These are phyloP conservation scores for Geococcyx californianus DNA, from an alignment of 2,113 vertebrate genomes.

Conservation along the genomic window DNA sequence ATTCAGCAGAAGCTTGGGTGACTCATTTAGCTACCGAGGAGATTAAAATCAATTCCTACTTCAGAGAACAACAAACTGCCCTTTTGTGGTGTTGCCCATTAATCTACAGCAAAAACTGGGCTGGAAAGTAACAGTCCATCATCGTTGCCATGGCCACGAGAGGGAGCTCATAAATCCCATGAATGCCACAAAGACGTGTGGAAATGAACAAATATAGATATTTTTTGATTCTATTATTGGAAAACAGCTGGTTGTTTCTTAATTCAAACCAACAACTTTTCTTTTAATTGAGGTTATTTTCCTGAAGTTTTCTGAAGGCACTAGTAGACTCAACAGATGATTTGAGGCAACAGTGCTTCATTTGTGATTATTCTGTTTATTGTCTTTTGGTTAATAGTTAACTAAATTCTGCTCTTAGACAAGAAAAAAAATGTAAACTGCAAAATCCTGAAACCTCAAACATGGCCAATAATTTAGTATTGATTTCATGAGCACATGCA, in stretches of 20 bases:
- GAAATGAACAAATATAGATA: accelerated
- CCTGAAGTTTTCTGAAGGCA: neutral
- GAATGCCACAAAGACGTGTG: accelerated
- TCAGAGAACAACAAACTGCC: neutral
- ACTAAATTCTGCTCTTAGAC: neutral
- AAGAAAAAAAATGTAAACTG: neutral
- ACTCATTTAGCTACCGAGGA: neutral
- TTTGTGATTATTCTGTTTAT: neutral
- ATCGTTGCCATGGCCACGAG: neutral
- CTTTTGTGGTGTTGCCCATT: neutral
- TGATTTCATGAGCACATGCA: neutral
- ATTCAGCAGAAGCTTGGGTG: neutral
- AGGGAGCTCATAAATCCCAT: conserved; percentile 26
- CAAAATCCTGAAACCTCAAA: neutral
- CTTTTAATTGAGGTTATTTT: neutral
- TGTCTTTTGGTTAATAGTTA: neutral
- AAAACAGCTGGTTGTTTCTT: neutral
- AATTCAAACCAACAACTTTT: neutral
- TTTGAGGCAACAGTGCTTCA: neutral
- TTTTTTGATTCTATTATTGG: neutral
- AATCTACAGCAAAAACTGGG: neutral
- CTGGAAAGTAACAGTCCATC: neutral
- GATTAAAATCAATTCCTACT: neutral
- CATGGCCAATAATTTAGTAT: neutral
- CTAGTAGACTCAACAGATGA: neutral